Percentiles rank a stretch among this genome's conserved stretches.
phyloP scores from a whole-genome alignment of 2,888 invertebrate genomes.

The Callinectes sapidus region DNA sequence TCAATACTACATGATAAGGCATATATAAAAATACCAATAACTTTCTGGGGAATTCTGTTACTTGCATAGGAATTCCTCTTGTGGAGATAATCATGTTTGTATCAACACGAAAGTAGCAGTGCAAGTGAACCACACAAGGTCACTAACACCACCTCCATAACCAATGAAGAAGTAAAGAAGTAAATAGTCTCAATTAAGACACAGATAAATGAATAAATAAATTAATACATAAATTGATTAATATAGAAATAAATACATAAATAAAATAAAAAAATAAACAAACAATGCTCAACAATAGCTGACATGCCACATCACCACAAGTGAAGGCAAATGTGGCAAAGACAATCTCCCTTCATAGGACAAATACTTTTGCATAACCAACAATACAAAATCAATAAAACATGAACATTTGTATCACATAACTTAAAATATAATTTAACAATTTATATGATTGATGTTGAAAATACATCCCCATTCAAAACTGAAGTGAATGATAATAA shows the following conservation, averaged over 20 bases:
- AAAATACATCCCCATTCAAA: no score
- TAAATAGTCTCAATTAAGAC: no score
- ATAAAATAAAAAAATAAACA: neutral
- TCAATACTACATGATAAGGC: constrained; percentile 44
- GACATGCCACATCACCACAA: no score
- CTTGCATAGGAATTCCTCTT: neutral
- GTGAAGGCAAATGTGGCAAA: no score
- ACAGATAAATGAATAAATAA: neutral
- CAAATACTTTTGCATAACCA: no score
- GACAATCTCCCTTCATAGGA: no score
- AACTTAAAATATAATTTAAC: no score
- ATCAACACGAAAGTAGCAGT: neutral
- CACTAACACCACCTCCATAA: neutral
- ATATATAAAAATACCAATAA: constrained; percentile 48
- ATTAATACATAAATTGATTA: neutral
- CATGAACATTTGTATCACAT: no score
- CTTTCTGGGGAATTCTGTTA: neutral
- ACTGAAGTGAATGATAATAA: no score
- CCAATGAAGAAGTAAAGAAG: neutral
- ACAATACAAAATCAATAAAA: no score
- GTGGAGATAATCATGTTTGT: neutral
- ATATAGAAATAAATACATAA: neutral
- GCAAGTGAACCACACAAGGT: neutral
- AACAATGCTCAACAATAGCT: no score
- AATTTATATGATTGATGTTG: no score